A percentile compares a stretch with the other conserved stretches of the same genome.
These are phyloP conservation scores for Lomographa bimaculata DNA, from an alignment of 2,888 invertebrate species.

Conservation along the genomic window DNA sequence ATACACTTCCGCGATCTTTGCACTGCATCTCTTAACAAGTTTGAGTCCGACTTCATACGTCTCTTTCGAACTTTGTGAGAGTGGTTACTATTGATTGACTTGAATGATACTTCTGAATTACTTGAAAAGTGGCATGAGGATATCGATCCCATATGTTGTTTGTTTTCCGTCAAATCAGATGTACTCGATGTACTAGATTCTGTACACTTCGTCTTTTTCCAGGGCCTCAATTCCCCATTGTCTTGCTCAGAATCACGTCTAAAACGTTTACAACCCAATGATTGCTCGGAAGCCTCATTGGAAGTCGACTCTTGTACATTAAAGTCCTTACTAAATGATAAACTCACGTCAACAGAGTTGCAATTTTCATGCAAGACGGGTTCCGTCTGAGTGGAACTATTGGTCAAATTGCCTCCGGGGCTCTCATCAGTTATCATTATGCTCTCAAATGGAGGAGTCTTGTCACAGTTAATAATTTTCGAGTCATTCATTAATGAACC, in stretches of 20 bases:
- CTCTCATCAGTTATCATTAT: slow-evolving; percentile 56
- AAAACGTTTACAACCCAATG: slow-evolving; percentile 53
- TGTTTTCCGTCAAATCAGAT: slow-evolving; percentile 52
- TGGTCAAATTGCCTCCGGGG: slow-evolving; percentile 40
- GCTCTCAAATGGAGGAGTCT: slow-evolving; percentile 62
- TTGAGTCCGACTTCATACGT: slow-evolving; percentile 63
- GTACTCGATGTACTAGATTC: slow-evolving; percentile 54
- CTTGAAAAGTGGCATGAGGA: slow-evolving; percentile 55
- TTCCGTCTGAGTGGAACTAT: slow-evolving; percentile 63
- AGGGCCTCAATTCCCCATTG: slow-evolving; percentile 48
- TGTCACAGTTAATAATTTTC: slow-evolving; percentile 44
- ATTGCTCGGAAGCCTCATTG: slow-evolving; percentile 52
- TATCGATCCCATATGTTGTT: slow-evolving; percentile 33
- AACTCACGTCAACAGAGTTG: slow-evolving; percentile 52
- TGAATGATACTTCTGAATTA: slow-evolving; percentile 54
- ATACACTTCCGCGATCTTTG: slow-evolving; percentile 56
- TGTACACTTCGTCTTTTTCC: slow-evolving; percentile 64
- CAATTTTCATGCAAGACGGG: slow-evolving; percentile 42
- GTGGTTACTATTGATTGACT: slow-evolving; percentile 65
- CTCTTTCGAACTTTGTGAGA: slow-evolving; percentile 68
- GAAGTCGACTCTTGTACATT: slow-evolving; percentile 48
- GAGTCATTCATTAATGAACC: slow-evolving; percentile 42
- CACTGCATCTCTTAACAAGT: slow-evolving; percentile 60
- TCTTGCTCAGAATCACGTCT: slow-evolving; percentile 54
- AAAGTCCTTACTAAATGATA: slow-evolving; percentile 61